These are phyloP conservation scores for Drosophila picticornis DNA, from an alignment of 2,888 invertebrate genomes.

Conservation along the genomic window DNA sequence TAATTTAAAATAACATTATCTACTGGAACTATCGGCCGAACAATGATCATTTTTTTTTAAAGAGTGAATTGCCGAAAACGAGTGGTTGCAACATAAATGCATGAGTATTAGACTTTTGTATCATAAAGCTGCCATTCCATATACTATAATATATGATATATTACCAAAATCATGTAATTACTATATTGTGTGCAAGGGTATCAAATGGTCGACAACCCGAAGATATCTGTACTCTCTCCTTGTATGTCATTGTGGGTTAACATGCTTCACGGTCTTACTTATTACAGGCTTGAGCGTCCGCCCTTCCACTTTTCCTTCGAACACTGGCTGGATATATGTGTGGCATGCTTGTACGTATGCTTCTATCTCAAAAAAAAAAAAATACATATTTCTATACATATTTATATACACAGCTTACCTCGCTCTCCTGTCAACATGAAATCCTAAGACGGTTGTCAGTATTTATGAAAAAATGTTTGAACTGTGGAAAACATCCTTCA, in stretches of 20 bases:
- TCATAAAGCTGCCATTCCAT: background rate
- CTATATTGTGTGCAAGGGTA: background rate
- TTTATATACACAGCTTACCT: slow-evolving; percentile 51
- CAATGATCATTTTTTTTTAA: background rate
- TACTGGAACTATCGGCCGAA: too few relatives aligned
- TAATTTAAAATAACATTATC: too few relatives aligned
- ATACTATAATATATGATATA: too few relatives aligned
- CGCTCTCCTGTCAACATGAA: slow-evolving; percentile 61
- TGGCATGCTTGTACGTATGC: slow-evolving; percentile 18
- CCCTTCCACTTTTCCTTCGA: slow-evolving; percentile 5
- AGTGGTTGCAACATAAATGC: background rate
- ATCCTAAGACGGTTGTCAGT: slow-evolving; percentile 60
- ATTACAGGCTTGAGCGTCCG: slow-evolving; percentile 37
- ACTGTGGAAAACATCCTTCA: slow-evolving; percentile 50
- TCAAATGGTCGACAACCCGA: background rate
- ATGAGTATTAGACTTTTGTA: background rate
- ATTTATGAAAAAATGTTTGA: slow-evolving; percentile 46
- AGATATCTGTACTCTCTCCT: background rate
- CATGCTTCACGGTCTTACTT: slow-evolving; percentile 56
- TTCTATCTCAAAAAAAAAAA: slow-evolving; percentile 6
- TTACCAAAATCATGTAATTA: background rate
- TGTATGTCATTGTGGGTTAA: slow-evolving; percentile 55
- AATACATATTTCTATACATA: background rate
- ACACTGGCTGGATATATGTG: slow-evolving; percentile 18
- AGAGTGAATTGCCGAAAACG: too few relatives aligned